Evolutionary conservation across 2,113 vertebrate genomes (phyloP).

Genomic region (Hydropotes inermis): DNA sequence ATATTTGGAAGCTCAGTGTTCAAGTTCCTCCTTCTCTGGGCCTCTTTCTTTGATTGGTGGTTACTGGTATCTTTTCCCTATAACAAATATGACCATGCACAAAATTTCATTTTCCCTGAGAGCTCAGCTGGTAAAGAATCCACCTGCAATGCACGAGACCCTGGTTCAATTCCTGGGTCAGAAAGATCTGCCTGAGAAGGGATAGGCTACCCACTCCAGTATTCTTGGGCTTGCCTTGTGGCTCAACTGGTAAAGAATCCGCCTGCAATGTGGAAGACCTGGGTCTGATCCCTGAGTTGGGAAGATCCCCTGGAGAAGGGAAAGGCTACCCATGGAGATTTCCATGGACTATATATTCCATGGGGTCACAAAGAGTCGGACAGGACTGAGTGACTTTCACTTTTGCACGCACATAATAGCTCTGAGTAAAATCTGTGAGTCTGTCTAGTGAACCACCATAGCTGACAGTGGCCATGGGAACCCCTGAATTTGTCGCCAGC

Average conservation of each 20-base stretch:
- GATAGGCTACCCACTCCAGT: neutral
- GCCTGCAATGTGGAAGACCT: neutral
- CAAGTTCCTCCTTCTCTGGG: neutral
- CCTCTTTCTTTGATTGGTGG: neutral
- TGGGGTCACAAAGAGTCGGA: neutral
- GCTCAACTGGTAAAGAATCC: neutral
- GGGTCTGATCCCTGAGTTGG: neutral
- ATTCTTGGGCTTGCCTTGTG: neutral
- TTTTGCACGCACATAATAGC: rapidly evolving
- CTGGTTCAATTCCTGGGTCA: neutral
- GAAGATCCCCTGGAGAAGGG: neutral
- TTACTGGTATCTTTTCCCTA: neutral
- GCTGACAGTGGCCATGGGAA: neutral
- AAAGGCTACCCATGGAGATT: neutral
- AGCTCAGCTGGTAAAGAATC: neutral
- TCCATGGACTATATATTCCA: neutral
- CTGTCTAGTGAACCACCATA: neutral
- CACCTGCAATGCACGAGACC: neutral
- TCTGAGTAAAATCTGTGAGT: neutral
- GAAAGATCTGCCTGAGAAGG: neutral
- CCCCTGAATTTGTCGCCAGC: rapidly evolving
- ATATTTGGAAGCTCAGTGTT: neutral
- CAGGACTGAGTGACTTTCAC: neutral
- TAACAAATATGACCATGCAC: neutral
- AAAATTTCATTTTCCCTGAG: neutral